Evolutionary conservation across 1,140 invertebrate genomes (phyloP).

Genomic region (Melanaphis sacchari): DNA sequence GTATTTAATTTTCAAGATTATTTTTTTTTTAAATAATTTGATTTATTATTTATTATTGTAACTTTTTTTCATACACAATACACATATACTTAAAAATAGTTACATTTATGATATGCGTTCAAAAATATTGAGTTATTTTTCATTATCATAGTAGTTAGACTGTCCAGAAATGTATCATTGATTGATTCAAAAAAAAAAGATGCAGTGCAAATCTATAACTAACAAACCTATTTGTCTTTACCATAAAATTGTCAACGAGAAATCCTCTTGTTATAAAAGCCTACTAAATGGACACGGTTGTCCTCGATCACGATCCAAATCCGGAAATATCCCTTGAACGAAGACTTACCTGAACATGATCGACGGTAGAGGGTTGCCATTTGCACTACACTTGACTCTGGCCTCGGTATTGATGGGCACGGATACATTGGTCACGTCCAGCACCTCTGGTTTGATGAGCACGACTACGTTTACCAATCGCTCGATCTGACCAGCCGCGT

Average conservation of each 20-base stretch:
- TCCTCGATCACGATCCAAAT: neutral
- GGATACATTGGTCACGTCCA: slow-evolving; percentile 78
- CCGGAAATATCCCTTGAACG: neutral
- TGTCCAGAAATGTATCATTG: no score
- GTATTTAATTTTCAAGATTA: no score
- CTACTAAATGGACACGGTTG: neutral
- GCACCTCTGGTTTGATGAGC: slow-evolving; percentile 80
- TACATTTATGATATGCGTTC: neutral
- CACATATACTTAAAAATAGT: neutral
- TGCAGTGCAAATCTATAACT: neutral
- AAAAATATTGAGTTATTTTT: neutral
- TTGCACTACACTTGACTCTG: slow-evolving; percentile 76
- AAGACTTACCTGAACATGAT: slow-evolving; percentile 74
- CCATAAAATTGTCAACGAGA: neutral
- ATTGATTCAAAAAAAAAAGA: neutral
- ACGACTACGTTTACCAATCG: slow-evolving; percentile 70
- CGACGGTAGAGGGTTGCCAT: slow-evolving; percentile 77
- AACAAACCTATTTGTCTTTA: neutral
- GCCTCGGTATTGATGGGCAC: slow-evolving; percentile 71
- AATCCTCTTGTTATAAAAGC: neutral
- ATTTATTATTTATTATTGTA: neutral
- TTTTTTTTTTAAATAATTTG: neutral
- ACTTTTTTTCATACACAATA: neutral
- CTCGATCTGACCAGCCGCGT: slow-evolving; percentile 77
- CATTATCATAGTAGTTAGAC: neutral